Conservation (phyloP, 2,888 invertebrate genomes). For the Cheilosia pagana region DNA sequence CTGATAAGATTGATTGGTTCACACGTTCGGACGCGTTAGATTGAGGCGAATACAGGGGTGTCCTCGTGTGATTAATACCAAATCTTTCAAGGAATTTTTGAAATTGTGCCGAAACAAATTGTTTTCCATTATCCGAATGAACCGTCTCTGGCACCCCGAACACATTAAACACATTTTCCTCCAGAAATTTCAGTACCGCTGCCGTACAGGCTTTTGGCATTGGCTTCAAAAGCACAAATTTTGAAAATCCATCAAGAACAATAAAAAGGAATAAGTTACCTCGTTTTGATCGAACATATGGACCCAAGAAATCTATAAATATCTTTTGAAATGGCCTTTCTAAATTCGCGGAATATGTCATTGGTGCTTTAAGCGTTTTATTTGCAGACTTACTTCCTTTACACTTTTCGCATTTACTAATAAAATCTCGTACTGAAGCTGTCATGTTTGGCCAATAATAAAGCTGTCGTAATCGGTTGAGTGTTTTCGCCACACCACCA, state of each 20-base stretch:
- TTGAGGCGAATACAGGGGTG: slow-evolving; percentile 9
- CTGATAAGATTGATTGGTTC: slow-evolving; percentile 27
- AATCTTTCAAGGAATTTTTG: not conserved
- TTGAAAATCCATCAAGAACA: not conserved
- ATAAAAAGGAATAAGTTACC: slow-evolving; percentile 7
- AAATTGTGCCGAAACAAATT: slow-evolving; percentile 2
- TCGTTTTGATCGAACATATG: not conserved
- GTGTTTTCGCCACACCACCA: slow-evolving; percentile 2
- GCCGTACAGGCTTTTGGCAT: slow-evolving; percentile 5
- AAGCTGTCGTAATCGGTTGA: too few relatives aligned
- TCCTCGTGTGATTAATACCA: not conserved
- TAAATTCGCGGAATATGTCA: not conserved
- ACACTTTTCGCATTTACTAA: not conserved
- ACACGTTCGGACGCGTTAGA: slow-evolving; percentile 25
- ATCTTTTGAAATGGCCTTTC: slow-evolving; percentile 9
- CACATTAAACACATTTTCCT: not conserved
- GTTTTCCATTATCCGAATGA: slow-evolving; percentile 26
- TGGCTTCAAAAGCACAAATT: slow-evolving; percentile 28
- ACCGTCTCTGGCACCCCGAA: slow-evolving; percentile 29
- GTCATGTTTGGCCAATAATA: slow-evolving; percentile 13
- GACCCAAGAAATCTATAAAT: slow-evolving; percentile 11
- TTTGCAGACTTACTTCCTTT: not conserved
- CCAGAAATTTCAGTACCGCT: not conserved
- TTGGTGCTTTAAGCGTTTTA: slow-evolving; percentile 18
- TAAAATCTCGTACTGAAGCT: not conserved